A percentile compares a stretch with the other conserved stretches of the same genome.
These are phyloP conservation scores for Cricetomys ansorgei DNA, from an alignment of 2,113 vertebrate species.

Conservation along the genomic window DNA sequence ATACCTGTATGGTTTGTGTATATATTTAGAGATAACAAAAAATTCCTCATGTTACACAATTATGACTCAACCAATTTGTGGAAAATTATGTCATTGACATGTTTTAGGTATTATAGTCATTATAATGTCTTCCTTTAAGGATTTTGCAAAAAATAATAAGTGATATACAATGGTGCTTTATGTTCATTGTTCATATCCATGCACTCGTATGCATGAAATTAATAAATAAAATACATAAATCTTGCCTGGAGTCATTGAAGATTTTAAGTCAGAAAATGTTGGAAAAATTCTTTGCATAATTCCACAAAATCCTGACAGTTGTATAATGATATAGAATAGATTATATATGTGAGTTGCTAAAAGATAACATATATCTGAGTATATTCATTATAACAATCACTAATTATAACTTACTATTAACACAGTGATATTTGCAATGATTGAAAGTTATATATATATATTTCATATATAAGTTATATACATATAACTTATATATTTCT, in stretches of 20 bases:
- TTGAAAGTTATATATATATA: not conserved
- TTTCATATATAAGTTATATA: no score
- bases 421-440: not conserved
- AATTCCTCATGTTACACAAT: constrained; percentile 5
- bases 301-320: not conserved
- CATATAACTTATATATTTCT: no score
- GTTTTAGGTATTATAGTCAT: constrained; percentile 9
- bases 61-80: not conserved
- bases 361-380: not conserved
- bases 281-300: not conserved
- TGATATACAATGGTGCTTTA: not conserved
- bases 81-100: not conserved
- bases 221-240: not conserved
- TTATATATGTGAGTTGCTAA: not conserved
- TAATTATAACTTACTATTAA: not conserved
- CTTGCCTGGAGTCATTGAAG: not conserved
- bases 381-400: not conserved
- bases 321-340: not conserved
- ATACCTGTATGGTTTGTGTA: not conserved
- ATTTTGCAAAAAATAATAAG: not conserved
- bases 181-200: not conserved
- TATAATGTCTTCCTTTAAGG: not conserved
- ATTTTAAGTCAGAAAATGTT: constrained; percentile 6
- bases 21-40: not conserved
- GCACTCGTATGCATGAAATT: not conserved